Conservation (phyloP, 2,888 invertebrate genomes). For the Dasypolia templi region DNA sequence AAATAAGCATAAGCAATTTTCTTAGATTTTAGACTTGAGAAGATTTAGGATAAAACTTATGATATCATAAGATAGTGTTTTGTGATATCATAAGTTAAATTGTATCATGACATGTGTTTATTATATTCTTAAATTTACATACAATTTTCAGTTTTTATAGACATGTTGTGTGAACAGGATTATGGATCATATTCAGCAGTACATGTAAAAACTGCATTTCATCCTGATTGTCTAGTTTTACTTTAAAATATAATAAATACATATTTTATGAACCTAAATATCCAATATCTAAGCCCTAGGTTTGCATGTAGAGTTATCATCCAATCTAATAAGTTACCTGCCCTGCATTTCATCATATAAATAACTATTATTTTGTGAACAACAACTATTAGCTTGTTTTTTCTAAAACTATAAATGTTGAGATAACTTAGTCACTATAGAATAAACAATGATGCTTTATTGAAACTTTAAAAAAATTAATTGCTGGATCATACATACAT, state of each 20-base stretch:
- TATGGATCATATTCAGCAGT: background rate
- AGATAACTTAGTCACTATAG: background rate
- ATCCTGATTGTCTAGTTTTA: background rate
- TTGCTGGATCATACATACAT: conserved; percentile 5
- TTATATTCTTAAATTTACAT: background rate
- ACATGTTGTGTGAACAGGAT: background rate
- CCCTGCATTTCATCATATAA: background rate
- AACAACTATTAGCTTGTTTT: background rate
- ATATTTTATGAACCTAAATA: background rate
- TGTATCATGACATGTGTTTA: background rate
- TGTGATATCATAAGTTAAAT: background rate
- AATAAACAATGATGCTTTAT: background rate
- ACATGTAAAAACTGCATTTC: background rate
- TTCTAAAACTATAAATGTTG: background rate
- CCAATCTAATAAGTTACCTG: conserved; percentile 5
- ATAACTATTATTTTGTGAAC: background rate
- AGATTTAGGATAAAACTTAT: background rate
- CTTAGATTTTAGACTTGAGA: background rate
- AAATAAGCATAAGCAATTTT: background rate
- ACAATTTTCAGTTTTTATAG: background rate
- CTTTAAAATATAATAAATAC: conserved; percentile 1
- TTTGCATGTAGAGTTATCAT: conserved; percentile 20
- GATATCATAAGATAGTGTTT: too few species aligned
- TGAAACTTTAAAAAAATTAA: background rate
- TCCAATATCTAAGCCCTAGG: background rate